A percentile compares a stretch with the other conserved stretches of the same genome.
Conservation (phyloP, 2,888 invertebrate species). For the Chymomyza caudatula region DNA sequence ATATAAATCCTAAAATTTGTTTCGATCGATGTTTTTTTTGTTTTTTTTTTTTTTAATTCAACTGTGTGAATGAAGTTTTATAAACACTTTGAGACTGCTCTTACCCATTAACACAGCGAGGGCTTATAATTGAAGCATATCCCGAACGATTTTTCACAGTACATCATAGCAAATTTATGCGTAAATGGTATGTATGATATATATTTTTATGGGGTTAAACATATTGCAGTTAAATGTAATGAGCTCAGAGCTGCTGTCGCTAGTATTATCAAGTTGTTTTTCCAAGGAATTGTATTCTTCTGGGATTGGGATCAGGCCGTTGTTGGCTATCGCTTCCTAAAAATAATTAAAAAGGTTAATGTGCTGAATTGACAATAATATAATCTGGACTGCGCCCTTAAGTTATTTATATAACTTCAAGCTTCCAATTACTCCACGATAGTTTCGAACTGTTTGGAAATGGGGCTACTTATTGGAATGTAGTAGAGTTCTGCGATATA, state of each 20-base stretch:
- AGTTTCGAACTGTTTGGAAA: no score
- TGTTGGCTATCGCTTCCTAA: no score
- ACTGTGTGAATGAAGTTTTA: neutral
- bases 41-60: neutral
- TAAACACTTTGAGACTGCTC: neutral
- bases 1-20: neutral
- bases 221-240: neutral
- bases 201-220: no score
- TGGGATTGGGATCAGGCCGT: no score
- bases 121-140: constrained; percentile 23
- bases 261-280: neutral
- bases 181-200: constrained; percentile 62
- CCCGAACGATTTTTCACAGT: constrained; percentile 31
- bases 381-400: no score
- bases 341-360: no score
- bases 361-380: no score
- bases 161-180: constrained; percentile 44
- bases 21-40: neutral
- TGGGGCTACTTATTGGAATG: no score
- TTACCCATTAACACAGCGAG: no score
- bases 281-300: neutral
- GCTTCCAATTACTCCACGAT: no score
- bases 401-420: no score
- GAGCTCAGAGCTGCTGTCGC: neutral
- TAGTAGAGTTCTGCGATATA: no score